These are phyloP conservation scores for Drosophila emarginata DNA, from an alignment of 2,888 invertebrate species.

Conservation along the genomic window DNA sequence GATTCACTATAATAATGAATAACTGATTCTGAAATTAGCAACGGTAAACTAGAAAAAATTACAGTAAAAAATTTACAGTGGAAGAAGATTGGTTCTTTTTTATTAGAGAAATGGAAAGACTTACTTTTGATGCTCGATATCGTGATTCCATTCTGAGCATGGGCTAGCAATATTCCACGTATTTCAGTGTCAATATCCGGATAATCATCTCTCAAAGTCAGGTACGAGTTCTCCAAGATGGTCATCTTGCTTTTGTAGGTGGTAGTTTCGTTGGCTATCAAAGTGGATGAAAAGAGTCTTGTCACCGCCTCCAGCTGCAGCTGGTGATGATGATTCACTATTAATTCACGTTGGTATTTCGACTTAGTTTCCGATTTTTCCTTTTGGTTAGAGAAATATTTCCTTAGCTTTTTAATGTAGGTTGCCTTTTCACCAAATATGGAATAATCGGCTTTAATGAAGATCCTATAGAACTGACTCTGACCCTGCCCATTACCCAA, in stretches of 20 bases:
- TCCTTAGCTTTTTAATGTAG: constrained; percentile 51
- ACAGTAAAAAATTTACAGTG: not conserved
- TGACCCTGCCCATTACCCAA: constrained; percentile 15
- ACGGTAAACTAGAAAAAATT: not conserved
- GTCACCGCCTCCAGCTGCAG: constrained; percentile 62
- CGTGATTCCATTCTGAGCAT: constrained; percentile 80
- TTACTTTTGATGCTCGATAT: constrained; percentile 80
- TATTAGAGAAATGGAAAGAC: constrained; percentile 8
- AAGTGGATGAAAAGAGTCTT: constrained; percentile 70
- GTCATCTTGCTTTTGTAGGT: constrained; percentile 66
- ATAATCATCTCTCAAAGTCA: constrained; percentile 71
- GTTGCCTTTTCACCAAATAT: constrained; percentile 39
- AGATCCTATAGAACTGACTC: constrained; percentile 38
- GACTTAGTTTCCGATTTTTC: constrained; percentile 10
- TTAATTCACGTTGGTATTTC: constrained; percentile 13
- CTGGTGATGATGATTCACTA: constrained; percentile 19
- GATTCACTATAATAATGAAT: not conserved
- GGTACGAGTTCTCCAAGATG: constrained; percentile 65
- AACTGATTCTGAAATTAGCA: not conserved
- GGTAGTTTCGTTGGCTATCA: constrained; percentile 48
- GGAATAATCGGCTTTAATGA: constrained; percentile 39
- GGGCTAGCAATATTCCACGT: constrained; percentile 77
- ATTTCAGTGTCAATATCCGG: constrained; percentile 78
- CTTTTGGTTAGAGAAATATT: constrained; percentile 35
- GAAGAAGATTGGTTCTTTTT: not conserved